Conservation (phyloP, 2,797 vertebrate species). For the Chelidonichthys spinosus region DNA sequence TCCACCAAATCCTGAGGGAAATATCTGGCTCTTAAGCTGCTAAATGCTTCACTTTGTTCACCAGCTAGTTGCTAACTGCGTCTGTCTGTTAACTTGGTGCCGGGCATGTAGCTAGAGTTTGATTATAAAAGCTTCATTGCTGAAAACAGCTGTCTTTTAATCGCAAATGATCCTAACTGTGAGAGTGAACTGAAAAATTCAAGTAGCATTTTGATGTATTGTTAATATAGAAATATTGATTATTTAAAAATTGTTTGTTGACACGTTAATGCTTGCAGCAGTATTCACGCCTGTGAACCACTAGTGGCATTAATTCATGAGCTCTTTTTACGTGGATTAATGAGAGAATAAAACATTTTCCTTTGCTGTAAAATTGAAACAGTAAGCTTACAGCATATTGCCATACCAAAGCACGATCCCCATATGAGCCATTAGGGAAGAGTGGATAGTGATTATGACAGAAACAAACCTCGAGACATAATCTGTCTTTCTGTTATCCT, state of each 20-base stretch:
- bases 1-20: too few relatives aligned
- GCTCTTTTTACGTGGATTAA: slow-evolving; percentile 21
- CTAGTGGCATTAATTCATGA: slow-evolving; percentile 17
- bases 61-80: too few relatives aligned
- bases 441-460: slow-evolving; percentile 14
- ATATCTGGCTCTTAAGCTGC: too few relatives aligned
- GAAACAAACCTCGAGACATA: slow-evolving; percentile 26
- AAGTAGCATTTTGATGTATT: background rate
- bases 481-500: slow-evolving; percentile 1
- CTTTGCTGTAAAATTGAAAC: slow-evolving; percentile 30
- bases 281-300: slow-evolving; percentile 2
- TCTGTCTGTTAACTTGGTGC: too few relatives aligned
- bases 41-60: too few relatives aligned
- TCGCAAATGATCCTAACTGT: too few relatives aligned
- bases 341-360: slow-evolving; percentile 12
- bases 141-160: background rate
- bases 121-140: too few relatives aligned
- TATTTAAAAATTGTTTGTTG: background rate
- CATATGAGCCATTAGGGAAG: slow-evolving; percentile 27
- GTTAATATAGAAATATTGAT: slow-evolving; percentile 5
- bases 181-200: background rate
- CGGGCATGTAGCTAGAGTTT: too few relatives aligned
- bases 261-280: background rate
- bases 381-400: slow-evolving; percentile 32
- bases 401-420: slow-evolving; percentile 21